phyloP scores from a whole-genome alignment of 1,140 invertebrate genomes.

The Panagrolaimus sp. region DNA sequence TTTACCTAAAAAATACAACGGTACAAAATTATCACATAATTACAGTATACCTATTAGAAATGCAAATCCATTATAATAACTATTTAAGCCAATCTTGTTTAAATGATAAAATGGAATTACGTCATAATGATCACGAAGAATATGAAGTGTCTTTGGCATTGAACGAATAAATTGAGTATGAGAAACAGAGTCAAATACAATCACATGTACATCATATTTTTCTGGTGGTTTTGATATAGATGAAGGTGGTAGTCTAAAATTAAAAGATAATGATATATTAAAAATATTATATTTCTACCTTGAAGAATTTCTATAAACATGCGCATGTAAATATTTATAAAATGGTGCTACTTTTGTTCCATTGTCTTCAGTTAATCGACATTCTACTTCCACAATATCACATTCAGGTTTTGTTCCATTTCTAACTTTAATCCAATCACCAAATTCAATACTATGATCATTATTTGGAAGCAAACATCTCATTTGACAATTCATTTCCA shows the following conservation, averaged over 20 bases:
- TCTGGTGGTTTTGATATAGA: background rate
- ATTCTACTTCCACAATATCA: too few species aligned
- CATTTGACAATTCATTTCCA: too few species aligned
- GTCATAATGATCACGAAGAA: background rate
- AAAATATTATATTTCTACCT: too few species aligned
- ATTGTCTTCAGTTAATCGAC: too few species aligned
- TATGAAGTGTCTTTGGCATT: constrained; percentile 2
- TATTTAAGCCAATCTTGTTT: background rate
- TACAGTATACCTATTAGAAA: constrained; percentile 4
- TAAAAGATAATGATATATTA: too few species aligned
- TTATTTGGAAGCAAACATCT: too few species aligned
- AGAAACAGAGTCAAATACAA: constrained; percentile 18
- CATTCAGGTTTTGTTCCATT: too few species aligned
- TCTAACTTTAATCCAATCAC: too few species aligned
- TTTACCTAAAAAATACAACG: background rate
- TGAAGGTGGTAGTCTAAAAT: background rate
- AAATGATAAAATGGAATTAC: constrained; percentile 4
- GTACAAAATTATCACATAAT: constrained; percentile 3
- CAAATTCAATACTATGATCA: too few species aligned
- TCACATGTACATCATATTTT: background rate
- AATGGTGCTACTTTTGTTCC: too few species aligned
- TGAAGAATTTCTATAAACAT: too few species aligned
- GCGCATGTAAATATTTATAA: too few species aligned
- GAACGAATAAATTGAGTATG: background rate
- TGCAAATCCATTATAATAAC: background rate